Base-by-base conservation (phyloP, 1,140 invertebrate genomes). In the Gonatopus flavifemur region DNA sequence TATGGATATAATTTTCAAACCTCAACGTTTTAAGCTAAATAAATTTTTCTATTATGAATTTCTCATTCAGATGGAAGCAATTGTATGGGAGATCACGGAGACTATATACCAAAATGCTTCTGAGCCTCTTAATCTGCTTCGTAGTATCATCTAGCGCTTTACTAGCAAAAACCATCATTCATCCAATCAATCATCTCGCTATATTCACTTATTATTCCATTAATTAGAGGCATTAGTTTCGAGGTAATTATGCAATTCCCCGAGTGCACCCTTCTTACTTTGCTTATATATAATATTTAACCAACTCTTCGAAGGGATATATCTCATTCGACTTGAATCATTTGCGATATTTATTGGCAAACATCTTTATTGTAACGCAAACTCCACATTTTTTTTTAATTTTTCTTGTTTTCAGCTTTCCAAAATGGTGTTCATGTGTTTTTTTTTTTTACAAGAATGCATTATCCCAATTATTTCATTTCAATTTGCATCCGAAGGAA, bases 51-150 rank as follows among this genome's bases (percentile, higher is more conserved):
- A 41, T 32, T 51, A 8, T 62, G 35, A 42, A 56, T 70, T 69
- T 75, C 69, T 65, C 69, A 56, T 71, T 54, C 62, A 79, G 76
- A 78, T 78, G 76, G 76, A 58, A 77, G 75, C 74, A 74, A 79
- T 64, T 77, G 73, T 74, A 77, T 77, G 74, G 67, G 73, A 63
- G 69, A 76, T 64, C 70, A 71, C 69, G 70, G 70, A 59, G 64
- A 71, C 63, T 69, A 69, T 68, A 52, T 64, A 57, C 70, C 54
- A 54, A 74, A 74, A 69, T 68, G 72, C 70, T 77, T 73, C 66
- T 73, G 73, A 74, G 62, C 53, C 60, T 67, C 66, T 64, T 65
- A 66, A 70, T 65, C 68, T 63, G 75, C 73, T 76, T 77, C 70
- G 70, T 77, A 77, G 75, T 78, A 62, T 71, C 66, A 73, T 61